A percentile compares a stretch with the other conserved stretches of the same genome.
Conservation (phyloP, 1,140 invertebrate genomes). For the Drosophila busckii region DNA sequence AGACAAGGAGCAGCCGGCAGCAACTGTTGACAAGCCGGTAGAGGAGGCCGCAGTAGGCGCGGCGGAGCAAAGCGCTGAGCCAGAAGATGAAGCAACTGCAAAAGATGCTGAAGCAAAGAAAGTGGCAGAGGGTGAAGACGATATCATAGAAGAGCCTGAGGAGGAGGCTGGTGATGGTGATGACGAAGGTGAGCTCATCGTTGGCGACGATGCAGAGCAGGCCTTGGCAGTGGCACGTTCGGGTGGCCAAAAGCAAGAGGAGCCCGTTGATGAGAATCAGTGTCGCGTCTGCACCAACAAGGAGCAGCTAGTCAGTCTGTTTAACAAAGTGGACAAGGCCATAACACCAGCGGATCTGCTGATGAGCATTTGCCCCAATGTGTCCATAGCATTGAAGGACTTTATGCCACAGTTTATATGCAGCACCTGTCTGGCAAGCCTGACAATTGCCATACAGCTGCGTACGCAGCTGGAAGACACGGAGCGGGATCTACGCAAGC, state of each 20-base stretch:
- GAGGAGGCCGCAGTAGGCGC: constrained; percentile 9
- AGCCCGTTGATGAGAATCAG: constrained; percentile 69
- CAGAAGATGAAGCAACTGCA: constrained; percentile 10
- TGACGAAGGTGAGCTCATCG: constrained; percentile 42
- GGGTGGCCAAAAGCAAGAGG: constrained; percentile 34
- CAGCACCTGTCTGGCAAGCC: constrained; percentile 53
- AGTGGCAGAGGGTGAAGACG: constrained; percentile 1
- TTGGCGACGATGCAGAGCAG: constrained; percentile 40
- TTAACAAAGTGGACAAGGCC: constrained; percentile 47
- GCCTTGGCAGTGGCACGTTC: constrained; percentile 11
- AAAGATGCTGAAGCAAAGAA: constrained; percentile 36
- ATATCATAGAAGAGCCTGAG: background rate
- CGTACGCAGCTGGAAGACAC: constrained; percentile 72
- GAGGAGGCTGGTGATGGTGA: constrained; percentile 15
- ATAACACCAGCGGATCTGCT: constrained; percentile 70
- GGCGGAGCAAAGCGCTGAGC: background rate
- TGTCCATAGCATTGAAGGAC: constrained; percentile 70
- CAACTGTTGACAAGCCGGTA: constrained; percentile 3
- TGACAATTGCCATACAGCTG: constrained; percentile 66
- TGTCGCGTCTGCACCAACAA: constrained; percentile 71
- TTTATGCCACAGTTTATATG: constrained; percentile 78
- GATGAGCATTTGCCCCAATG: constrained; percentile 65
- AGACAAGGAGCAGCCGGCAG: background rate
- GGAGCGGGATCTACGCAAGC: constrained; percentile 71
- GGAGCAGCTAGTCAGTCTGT: constrained; percentile 62